These are phyloP conservation scores for Cosmorhoe ocellata DNA, from an alignment of 2,888 invertebrate species.

Conservation along the genomic window DNA sequence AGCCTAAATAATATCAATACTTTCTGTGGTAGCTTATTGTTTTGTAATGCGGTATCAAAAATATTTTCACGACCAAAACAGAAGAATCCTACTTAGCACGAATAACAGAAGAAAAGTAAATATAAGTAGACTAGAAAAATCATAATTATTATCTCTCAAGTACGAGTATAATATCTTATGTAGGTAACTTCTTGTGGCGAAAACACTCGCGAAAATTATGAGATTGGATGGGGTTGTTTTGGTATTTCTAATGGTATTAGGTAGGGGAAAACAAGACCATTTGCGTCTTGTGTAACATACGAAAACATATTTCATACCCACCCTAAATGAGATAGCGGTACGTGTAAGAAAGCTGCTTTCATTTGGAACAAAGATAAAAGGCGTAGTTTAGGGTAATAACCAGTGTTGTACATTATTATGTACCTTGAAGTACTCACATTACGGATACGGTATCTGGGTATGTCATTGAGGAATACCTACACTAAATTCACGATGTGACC, in stretches of 20 bases:
- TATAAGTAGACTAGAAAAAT: background rate
- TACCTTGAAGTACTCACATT: background rate
- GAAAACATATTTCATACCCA: constrained; percentile 33
- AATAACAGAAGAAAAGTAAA: too few species aligned
- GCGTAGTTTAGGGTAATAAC: constrained; percentile 36
- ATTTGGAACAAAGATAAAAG: constrained; percentile 45
- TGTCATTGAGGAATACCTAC: too few species aligned
- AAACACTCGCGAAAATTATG: constrained; percentile 15
- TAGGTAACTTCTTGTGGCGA: constrained; percentile 4
- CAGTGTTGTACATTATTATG: constrained; percentile 16
- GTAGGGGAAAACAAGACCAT: constrained; percentile 28
- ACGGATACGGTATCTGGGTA: too few species aligned
- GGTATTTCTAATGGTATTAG: constrained; percentile 23
- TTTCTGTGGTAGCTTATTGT: too few species aligned
- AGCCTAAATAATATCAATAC: too few species aligned
- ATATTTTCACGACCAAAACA: too few species aligned
- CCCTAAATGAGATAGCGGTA: constrained; percentile 38
- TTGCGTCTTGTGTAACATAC: constrained; percentile 33
- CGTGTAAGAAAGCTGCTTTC: constrained; percentile 44
- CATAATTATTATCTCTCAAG: background rate
- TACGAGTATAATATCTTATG: background rate
- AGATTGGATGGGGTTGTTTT: constrained; percentile 24
- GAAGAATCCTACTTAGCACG: too few species aligned
- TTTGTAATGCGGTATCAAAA: too few species aligned
- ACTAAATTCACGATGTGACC: too few species aligned